Base-by-base conservation (phyloP, 2,797 vertebrate species). In the Menidia menidia region DNA sequence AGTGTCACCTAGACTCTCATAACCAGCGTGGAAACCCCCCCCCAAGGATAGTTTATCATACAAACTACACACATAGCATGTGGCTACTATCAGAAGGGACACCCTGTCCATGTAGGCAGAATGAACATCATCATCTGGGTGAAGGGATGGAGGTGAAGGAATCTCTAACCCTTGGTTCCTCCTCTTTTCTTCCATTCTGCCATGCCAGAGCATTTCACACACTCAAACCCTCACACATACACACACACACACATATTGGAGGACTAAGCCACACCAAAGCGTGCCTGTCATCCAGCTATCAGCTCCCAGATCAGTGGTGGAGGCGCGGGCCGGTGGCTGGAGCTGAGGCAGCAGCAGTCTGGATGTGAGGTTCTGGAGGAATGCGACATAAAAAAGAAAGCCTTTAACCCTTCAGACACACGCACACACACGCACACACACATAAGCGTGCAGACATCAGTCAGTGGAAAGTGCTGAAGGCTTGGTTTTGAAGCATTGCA, bases 261-360 rank as follows among this genome's bases (percentile, higher is more conserved):
- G 33, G 6, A 11, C 72, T 53, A 59, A 68, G 59, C 50, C 69
- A 75, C 79, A 79, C 83, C 73, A 79, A 83, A 84, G 83, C 71
- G 11, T 39, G 72, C 65, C 73, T 83, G 73, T 86, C 74, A 83
- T 82, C 62, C 81, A 68, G 74, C 71, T 86, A 89, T 88, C 86
- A 8, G 66, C 75, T 73, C 71, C 50, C 73, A 90, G 74, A 92
- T 89, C 81, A 86, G 84, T 61, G 69, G 77, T 79, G 79, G 75
- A 62, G 81, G 76, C 7, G 68, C 68, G 60, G 76, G 65, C 83
- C 60, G 60, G 73, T 75, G 77, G 72, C 68, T 85, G 68, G 75
- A 84, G 85, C 88, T 89, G 88, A 89, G 86, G 73, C 82, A 86
- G 88, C 85, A 82, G 73, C 71, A 54, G 67, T 42, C 33, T 81